Evolutionary conservation across 2,888 invertebrate species (phyloP).

Genomic region (Eupithecia exiguata): DNA sequence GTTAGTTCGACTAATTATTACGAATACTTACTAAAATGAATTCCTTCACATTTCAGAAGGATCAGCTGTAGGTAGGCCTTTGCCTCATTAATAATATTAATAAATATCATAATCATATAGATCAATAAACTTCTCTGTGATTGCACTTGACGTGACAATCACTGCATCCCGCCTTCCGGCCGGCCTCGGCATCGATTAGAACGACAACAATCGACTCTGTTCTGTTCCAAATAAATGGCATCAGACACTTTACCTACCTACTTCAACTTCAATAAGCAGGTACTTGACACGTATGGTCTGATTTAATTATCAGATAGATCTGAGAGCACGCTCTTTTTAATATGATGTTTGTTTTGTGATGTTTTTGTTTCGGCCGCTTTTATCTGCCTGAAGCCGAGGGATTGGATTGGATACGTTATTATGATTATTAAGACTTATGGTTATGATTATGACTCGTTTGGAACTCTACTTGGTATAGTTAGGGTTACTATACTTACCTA

Average conservation of each 20-base stretch:
- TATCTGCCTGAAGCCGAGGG: neutral
- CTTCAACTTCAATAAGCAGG: neutral
- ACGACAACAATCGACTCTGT: slow-evolving; percentile 34
- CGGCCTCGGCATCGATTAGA: slow-evolving; percentile 38
- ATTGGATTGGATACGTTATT: neutral
- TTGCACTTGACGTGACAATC: slow-evolving; percentile 39
- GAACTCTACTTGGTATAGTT: neutral
- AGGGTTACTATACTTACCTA: neutral
- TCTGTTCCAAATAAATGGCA: slow-evolving; percentile 27
- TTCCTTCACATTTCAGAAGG: too few species aligned
- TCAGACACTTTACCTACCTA: slow-evolving; percentile 17
- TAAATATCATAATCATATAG: too few species aligned
- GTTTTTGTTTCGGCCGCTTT: slow-evolving; percentile 24
- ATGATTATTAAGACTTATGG: neutral
- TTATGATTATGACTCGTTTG: neutral
- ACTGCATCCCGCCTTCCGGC: slow-evolving; percentile 37
- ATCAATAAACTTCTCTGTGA: neutral
- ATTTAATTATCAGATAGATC: slow-evolving; percentile 22
- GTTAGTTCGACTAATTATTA: too few species aligned
- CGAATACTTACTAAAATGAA: too few species aligned
- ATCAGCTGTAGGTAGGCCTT: too few species aligned
- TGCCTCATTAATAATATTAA: too few species aligned
- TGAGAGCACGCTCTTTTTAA: slow-evolving; percentile 14
- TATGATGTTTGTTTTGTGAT: slow-evolving; percentile 8
- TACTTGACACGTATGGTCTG: slow-evolving; percentile 24